These are phyloP conservation scores for Squalus acanthias DNA, from an alignment of 2,797 vertebrate species.

Conservation along the genomic window DNA sequence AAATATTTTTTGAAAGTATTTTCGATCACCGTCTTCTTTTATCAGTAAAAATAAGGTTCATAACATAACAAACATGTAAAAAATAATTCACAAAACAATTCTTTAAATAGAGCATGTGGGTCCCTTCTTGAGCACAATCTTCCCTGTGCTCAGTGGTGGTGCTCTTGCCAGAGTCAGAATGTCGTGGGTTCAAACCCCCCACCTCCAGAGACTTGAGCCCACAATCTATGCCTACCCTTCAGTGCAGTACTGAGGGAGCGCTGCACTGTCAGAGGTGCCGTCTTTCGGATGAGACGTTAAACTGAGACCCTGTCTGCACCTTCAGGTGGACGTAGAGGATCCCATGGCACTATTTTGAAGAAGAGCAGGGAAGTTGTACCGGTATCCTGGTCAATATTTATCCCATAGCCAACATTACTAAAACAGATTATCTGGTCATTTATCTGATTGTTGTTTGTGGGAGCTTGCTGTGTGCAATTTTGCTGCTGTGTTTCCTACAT, in stretches of 20 bases:
- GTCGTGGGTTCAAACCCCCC: not conserved
- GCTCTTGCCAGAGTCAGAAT: not conserved
- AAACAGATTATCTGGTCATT: not conserved
- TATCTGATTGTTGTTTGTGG: not conserved
- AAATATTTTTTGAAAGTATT: not conserved
- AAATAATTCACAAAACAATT: not conserved
- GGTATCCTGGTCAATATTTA: not conserved
- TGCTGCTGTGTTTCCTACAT: not conserved
- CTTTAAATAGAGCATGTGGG: not conserved
- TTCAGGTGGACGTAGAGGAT: not conserved
- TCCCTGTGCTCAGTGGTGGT: not conserved
- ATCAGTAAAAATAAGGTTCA: not conserved
- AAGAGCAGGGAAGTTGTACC: not conserved
- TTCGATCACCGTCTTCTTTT: not conserved
- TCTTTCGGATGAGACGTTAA: not conserved
- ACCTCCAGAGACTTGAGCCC: not conserved
- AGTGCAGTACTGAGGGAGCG: not conserved
- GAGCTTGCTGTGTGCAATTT: not conserved
- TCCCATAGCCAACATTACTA: not conserved
- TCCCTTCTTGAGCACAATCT: not conserved
- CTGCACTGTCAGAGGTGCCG: not conserved
- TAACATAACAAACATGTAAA: not conserved
- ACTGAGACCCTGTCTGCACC: not conserved
- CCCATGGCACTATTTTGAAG: not conserved
- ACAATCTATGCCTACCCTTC: not conserved